Evolutionary conservation across 1,140 invertebrate species (phyloP).

Genomic region (Phthorimaea operculella): DNA sequence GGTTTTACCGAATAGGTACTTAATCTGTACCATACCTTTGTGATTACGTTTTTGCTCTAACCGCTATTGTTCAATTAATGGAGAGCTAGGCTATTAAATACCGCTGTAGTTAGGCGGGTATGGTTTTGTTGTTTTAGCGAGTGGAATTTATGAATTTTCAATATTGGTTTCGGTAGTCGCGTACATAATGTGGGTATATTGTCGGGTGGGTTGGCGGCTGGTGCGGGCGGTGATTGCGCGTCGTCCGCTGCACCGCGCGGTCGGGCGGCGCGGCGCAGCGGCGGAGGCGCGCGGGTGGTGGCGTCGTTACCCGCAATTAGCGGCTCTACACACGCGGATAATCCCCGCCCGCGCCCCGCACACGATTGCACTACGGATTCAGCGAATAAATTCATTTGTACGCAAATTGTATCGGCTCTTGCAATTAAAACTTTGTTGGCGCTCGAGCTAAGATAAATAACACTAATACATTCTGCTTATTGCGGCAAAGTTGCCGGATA

Average conservation of each 20-base stretch:
- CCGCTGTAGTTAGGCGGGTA: neutral
- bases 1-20: too few species aligned
- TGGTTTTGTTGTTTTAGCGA: neutral
- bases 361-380: slow-evolving; percentile 60
- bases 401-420: slow-evolving; percentile 67
- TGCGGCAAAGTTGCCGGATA: slow-evolving; percentile 58
- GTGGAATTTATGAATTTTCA: slow-evolving; percentile 1
- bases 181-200: slow-evolving; percentile 8
- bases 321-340: slow-evolving; percentile 54
- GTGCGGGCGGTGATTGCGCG: slow-evolving; percentile 27
- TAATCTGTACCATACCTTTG: neutral
- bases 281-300: slow-evolving; percentile 16
- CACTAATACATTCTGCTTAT: slow-evolving; percentile 67
- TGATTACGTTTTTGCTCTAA: neutral
- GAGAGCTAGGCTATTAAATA: too few species aligned
- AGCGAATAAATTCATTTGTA: slow-evolving; percentile 68
- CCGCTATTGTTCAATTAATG: neutral
- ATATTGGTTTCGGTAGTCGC: slow-evolving; percentile 5
- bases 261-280: slow-evolving; percentile 10
- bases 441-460: slow-evolving; percentile 66
- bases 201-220: slow-evolving; percentile 11
- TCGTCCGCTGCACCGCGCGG: slow-evolving; percentile 14
- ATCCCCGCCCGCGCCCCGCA: slow-evolving; percentile 36
- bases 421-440: slow-evolving; percentile 68
- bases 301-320: slow-evolving; percentile 60